Evolutionary conservation across 2,888 invertebrate genomes (phyloP), one percentile per base, ranked within the genome.

Genomic region (Nebria salina): DNA sequence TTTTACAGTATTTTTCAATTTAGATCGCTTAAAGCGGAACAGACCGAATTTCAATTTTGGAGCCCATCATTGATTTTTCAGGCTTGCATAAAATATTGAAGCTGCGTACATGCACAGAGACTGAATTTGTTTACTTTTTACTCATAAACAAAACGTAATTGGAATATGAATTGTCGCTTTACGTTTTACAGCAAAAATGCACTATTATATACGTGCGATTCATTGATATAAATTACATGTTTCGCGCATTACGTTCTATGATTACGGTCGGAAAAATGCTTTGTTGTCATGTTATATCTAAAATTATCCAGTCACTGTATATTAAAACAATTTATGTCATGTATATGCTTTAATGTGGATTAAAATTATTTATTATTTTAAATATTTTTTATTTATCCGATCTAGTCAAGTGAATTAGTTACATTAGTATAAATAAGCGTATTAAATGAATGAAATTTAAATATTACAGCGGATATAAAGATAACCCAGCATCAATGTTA

Each of bases 131-230:
- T 54, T 54, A 54, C 54, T 54, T 7, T 34, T 54, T 54, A 54
- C 54, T 54, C 54, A 54, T 54, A 54, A 54, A 54, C 54, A 54
- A 54, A 54, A 54, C 54, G 54, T 54, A 54, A 54, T 54, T 54
- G 54, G 54, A 54, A 54, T 54, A 54, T 54, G 54, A 54, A 54
- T 54, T 54, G 54, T 54, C 54, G 54, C 13, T 54, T 54, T 54
- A 54, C 54, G 11, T 11, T 54, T 54, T 54, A 54, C 8, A 11
- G 13, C 54, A 54, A 8, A 11, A 54, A 11, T 54, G 8, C 13
- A 11, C 11, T 54, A 54, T 54, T 54, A 54, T 54, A 54, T 54
- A 54, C 54, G 54, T 54, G 54, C 54, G 54, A 54, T 54, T 13
- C 54, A 11, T 54, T 54, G 54, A 54, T 54, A 54, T 54, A 54